A percentile compares a stretch with the other conserved stretches of the same genome.
Conservation (phyloP, 2,797 vertebrate species). For the Picus viridis region DNA sequence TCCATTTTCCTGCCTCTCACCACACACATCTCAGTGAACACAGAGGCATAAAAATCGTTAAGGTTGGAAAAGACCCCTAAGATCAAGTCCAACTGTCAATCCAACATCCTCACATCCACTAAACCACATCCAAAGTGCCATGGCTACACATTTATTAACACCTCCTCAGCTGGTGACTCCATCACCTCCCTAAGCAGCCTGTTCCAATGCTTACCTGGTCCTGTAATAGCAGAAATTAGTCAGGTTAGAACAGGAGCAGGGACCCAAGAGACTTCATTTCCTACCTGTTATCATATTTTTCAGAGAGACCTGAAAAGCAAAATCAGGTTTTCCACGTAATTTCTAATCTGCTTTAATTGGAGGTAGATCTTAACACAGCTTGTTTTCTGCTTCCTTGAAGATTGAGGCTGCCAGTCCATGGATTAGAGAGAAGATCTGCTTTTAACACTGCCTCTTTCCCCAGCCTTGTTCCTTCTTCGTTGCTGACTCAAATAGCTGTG, state of each 20-base stretch:
- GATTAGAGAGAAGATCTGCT: background rate
- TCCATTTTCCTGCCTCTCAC: background rate
- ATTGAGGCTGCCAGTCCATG: accelerated
- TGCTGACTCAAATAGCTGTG: background rate
- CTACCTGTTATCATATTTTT: background rate
- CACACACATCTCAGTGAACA: accelerated
- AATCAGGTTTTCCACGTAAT: background rate
- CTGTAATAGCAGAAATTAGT: background rate
- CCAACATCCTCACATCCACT: too few species aligned
- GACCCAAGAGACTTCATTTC: background rate
- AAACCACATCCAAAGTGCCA: too few species aligned
- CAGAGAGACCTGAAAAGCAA: background rate
- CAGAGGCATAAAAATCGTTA: too few species aligned
- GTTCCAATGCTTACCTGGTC: background rate
- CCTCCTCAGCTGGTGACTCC: too few species aligned
- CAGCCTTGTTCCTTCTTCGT: background rate
- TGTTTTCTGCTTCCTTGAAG: background rate
- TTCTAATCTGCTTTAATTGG: background rate
- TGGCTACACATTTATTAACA: too few species aligned
- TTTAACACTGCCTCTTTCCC: accelerated
- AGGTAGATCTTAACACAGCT: background rate
- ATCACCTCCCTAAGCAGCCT: too few species aligned
- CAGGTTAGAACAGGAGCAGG: background rate
- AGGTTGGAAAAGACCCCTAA: too few species aligned
- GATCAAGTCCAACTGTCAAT: too few species aligned